Conservation (phyloP, 2,888 invertebrate genomes). For the Coecobrya sp. region DNA sequence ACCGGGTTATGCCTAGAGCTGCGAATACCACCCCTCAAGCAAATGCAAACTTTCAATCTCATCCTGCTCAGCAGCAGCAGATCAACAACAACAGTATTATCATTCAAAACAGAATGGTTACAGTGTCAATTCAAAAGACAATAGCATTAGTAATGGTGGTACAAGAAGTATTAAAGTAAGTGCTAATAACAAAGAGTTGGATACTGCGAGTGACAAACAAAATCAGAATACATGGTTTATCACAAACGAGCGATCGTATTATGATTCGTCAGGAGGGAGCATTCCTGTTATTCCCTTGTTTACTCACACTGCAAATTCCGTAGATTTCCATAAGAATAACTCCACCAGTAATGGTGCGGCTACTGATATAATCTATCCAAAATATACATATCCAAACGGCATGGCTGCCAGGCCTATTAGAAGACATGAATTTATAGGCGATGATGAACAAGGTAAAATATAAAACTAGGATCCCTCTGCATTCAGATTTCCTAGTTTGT, state of each 20-base stretch:
- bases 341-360: background rate
- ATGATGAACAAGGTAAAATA: slow-evolving; percentile 51
- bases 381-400: slow-evolving; percentile 12
- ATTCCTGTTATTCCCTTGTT: slow-evolving; percentile 76
- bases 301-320: slow-evolving; percentile 55
- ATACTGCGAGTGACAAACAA: slow-evolving; percentile 55
- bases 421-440: slow-evolving; percentile 24
- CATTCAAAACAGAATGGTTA: slow-evolving; percentile 38
- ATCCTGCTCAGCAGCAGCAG: background rate
- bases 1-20: slow-evolving; percentile 61
- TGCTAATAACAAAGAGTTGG: slow-evolving; percentile 42
- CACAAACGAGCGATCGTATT: slow-evolving; percentile 51
- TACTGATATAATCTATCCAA: slow-evolving; percentile 8
- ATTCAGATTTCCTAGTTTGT: slow-evolving; percentile 14
- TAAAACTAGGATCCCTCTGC: background rate
- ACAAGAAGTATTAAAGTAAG: slow-evolving; percentile 25
- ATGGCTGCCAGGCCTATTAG: background rate
- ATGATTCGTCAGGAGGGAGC: slow-evolving; percentile 48
- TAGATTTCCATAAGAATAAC: slow-evolving; percentile 58
- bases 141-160: slow-evolving; percentile 22
- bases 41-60: slow-evolving; percentile 15
- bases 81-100: background rate
- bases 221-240: slow-evolving; percentile 68
- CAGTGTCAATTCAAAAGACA: slow-evolving; percentile 41
- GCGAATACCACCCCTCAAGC: slow-evolving; percentile 15